phyloP scores from a whole-genome alignment of 2,113 vertebrate genomes.

The Plestiodon gilberti region DNA sequence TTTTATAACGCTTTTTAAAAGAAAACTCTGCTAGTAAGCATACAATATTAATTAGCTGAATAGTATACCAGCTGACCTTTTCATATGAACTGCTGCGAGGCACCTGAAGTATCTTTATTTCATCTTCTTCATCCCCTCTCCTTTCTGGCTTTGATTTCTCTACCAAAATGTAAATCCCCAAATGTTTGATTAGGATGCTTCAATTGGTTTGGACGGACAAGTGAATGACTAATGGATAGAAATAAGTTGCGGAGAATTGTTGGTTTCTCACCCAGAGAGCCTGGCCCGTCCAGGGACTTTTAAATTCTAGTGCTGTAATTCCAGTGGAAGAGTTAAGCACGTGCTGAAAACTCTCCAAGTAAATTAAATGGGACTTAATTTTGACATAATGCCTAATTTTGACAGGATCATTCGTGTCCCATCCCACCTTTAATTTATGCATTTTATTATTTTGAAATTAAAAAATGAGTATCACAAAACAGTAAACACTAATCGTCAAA shows the following conservation, averaged over 20 bases:
- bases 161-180: no score
- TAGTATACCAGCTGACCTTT: no score
- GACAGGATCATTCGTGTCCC: neutral
- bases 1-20: no score
- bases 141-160: no score
- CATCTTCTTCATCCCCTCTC: no score
- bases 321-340: neutral
- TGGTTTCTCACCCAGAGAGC: no score
- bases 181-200: neutral
- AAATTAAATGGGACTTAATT: neutral
- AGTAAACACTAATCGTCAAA: no score
- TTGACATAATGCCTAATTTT: neutral
- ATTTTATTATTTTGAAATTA: neutral
- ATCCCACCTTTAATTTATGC: no score
- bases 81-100: no score
- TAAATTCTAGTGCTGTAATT: neutral
- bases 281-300: neutral
- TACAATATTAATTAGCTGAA: no score
- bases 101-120: no score
- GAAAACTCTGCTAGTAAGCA: no score
- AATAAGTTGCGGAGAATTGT: neutral
- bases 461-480: neutral
- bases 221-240: fast-evolving
- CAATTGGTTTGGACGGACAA: neutral
- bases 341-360: neutral